Evolutionary conservation across 2,113 vertebrate genomes (phyloP).

Genomic region (Chauna torquata): DNA sequence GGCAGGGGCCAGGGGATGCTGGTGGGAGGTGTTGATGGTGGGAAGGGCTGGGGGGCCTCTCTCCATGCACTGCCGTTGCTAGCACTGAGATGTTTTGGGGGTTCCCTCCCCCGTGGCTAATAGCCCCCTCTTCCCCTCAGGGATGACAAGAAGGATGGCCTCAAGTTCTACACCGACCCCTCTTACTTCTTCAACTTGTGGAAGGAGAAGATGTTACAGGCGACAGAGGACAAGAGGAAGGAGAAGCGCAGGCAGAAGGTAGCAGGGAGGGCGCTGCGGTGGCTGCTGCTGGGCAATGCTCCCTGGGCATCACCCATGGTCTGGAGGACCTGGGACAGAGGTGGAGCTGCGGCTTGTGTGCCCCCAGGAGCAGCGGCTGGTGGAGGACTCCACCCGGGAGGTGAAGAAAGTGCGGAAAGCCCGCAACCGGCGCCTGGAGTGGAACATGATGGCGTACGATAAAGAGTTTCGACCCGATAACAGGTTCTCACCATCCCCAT

Average conservation of each 20-base stretch:
- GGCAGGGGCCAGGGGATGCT: background rate
- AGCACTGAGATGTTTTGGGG: background rate
- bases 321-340: accelerated
- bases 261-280: background rate
- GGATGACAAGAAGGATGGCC: conserved; percentile 90
- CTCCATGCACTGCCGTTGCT: too few relatives aligned
- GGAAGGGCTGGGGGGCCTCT: background rate
- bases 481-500: conserved; percentile 89
- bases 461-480: conserved; percentile 92
- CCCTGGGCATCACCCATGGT: accelerated
- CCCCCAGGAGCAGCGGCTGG: conserved; percentile 86
- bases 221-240: conserved; percentile 92
- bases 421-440: conserved; percentile 91
- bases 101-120: background rate
- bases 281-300: background rate
- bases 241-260: conserved; percentile 94
- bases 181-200: conserved; percentile 95
- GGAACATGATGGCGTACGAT: conserved; percentile 93
- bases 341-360: background rate
- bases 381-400: conserved; percentile 88
- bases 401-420: conserved; percentile 95
- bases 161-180: conserved; percentile 93
- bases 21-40: background rate
- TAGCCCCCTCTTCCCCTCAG: conserved; percentile 51
- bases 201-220: conserved; percentile 97